These are phyloP conservation scores for Cyrtonyx montezumae DNA, from an alignment of 2,113 vertebrate genomes.

Conservation along the genomic window DNA sequence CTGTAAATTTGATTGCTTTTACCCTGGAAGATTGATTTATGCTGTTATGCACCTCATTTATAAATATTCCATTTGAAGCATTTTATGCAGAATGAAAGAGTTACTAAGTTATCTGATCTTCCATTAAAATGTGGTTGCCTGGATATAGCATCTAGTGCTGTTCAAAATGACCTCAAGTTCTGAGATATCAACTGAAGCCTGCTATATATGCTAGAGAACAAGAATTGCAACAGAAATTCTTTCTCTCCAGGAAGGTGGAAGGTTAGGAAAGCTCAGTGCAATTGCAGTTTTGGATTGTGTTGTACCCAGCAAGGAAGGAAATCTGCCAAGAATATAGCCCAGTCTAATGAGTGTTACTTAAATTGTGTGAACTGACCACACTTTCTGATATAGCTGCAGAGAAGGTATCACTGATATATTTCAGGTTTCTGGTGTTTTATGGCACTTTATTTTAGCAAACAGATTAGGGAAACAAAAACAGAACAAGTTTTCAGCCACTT, in stretches of 20 bases:
- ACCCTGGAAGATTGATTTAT: neutral
- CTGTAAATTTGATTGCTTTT: neutral
- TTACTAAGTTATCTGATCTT: neutral
- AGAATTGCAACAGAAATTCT: neutral
- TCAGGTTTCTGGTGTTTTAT: neutral
- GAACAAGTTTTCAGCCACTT: neutral
- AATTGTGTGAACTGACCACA: neutral
- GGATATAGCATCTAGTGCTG: rapidly evolving
- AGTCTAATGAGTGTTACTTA: neutral
- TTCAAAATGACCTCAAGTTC: neutral
- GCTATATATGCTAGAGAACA: neutral
- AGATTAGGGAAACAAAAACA: neutral
- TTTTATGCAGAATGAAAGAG: neutral
- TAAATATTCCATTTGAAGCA: neutral
- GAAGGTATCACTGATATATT: neutral
- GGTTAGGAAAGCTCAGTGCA: neutral
- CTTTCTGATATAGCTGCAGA: neutral
- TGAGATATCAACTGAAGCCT: neutral
- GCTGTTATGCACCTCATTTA: neutral
- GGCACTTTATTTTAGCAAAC: neutral
- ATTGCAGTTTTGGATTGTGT: neutral
- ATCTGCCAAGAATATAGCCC: neutral
- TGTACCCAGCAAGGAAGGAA: neutral
- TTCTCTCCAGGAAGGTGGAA: neutral
- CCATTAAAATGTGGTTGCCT: neutral